Percentiles rank a stretch among this genome's conserved stretches.
These are phyloP conservation scores for Campylomormyrus tamandua DNA, from an alignment of 2,113 vertebrate genomes.

Conservation along the genomic window DNA sequence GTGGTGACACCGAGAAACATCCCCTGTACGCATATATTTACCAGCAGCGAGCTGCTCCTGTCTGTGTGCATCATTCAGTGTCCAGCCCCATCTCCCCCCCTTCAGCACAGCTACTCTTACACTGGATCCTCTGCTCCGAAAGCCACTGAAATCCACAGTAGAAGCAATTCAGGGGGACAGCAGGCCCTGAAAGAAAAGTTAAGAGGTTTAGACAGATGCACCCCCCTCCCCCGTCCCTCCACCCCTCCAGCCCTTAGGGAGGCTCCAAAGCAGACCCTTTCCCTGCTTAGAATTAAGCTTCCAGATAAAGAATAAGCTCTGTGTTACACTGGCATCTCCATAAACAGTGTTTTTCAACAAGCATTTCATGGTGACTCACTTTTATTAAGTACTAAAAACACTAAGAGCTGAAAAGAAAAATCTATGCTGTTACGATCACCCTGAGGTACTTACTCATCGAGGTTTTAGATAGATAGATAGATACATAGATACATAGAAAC, in stretches of 20 bases:
- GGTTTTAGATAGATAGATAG: neutral
- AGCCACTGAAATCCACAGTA: constrained; percentile 44
- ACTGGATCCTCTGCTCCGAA: constrained; percentile 29
- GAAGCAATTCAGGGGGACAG: constrained; percentile 34
- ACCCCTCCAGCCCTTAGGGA: constrained; percentile 21
- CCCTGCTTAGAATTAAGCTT: neutral
- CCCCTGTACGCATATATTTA: neutral
- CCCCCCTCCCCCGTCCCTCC: constrained; percentile 4
- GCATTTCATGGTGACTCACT: neutral
- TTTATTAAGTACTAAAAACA: neutral
- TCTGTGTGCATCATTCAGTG: constrained; percentile 37
- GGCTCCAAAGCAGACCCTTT: constrained; percentile 19
- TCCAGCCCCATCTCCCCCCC: constrained; percentile 24
- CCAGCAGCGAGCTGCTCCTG: constrained; percentile 21
- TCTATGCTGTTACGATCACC: neutral
- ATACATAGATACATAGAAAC: too few species aligned
- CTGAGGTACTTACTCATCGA: neutral
- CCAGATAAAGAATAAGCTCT: neutral
- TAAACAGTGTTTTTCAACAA: neutral
- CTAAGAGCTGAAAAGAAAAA: neutral
- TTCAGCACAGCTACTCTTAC: constrained; percentile 33
- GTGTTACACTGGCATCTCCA: neutral
- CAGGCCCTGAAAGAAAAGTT: constrained; percentile 32
- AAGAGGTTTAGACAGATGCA: constrained; percentile 43
- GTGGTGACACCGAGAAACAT: constrained; percentile 1